These are phyloP conservation scores for Struthio camelus DNA, from an alignment of 2,113 vertebrate genomes.

Conservation along the genomic window DNA sequence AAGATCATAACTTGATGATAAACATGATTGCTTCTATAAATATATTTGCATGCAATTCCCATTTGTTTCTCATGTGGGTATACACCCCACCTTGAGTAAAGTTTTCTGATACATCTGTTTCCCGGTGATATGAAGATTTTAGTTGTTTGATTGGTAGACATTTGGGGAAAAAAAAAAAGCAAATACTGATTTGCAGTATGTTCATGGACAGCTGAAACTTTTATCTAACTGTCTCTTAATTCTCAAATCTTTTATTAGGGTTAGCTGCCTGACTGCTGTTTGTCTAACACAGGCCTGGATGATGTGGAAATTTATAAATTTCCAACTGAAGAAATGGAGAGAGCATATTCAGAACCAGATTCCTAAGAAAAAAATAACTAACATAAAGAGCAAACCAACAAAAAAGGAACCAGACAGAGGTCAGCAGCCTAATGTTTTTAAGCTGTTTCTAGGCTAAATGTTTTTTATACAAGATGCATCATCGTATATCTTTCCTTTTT, in stretches of 20 bases:
- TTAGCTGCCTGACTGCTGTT: slow-evolving; percentile 83
- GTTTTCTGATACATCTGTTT: not conserved
- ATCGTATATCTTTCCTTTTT: not conserved
- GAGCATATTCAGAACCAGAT: slow-evolving; percentile 83
- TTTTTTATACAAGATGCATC: not conserved
- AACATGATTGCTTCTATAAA: not conserved
- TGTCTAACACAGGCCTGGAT: slow-evolving; percentile 89
- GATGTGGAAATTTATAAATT: slow-evolving; percentile 90
- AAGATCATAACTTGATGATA: not conserved
- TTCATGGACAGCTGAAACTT: not conserved
- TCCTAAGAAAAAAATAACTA: slow-evolving; percentile 77
- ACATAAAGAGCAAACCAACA: slow-evolving; percentile 78
- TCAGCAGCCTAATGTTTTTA: slow-evolving; percentile 26
- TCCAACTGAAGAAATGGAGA: slow-evolving; percentile 87
- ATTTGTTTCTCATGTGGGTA: not conserved
- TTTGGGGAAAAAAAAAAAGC: not conserved
- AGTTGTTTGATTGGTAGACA: not conserved
- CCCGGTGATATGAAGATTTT: not conserved
- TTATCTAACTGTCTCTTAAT: not conserved
- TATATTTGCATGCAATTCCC: not conserved
- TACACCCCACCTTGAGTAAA: not conserved
- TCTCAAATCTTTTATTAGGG: slow-evolving; percentile 61
- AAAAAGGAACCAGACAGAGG: slow-evolving; percentile 78
- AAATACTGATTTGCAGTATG: not conserved
- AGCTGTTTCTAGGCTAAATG: not conserved